Percentiles rank a stretch among this genome's conserved stretches.
phyloP scores from a whole-genome alignment of 2,888 invertebrate genomes.

The Chesias legatella region DNA sequence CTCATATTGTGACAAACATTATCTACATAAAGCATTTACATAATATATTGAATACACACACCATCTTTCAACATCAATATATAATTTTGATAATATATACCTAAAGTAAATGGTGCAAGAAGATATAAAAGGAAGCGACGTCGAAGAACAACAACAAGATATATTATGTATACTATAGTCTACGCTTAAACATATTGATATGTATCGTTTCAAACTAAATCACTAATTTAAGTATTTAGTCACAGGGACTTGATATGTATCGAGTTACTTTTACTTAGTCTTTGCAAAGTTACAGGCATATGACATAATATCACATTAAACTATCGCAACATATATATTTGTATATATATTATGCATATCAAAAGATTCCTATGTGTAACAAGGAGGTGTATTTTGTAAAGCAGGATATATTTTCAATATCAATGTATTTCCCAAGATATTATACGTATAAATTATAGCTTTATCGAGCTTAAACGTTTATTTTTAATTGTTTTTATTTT shows the following conservation, averaged over 20 bases:
- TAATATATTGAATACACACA: slow-evolving; percentile 6
- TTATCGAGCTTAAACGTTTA: too few relatives aligned
- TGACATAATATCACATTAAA: slow-evolving; percentile 33
- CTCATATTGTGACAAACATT: background rate
- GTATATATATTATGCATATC: slow-evolving; percentile 29
- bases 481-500: too few relatives aligned
- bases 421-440: slow-evolving; percentile 29
- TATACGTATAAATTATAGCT: slow-evolving; percentile 23
- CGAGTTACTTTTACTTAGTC: slow-evolving; percentile 39
- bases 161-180: slow-evolving; percentile 59
- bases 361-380: too few relatives aligned
- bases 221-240: slow-evolving; percentile 42
- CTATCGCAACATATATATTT: slow-evolving; percentile 25
- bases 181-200: slow-evolving; percentile 58
- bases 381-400: slow-evolving; percentile 2
- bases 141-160: slow-evolving; percentile 75
- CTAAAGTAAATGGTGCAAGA: slow-evolving; percentile 9
- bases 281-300: slow-evolving; percentile 38
- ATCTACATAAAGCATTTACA: background rate
- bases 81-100: too few relatives aligned
- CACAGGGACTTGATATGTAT: slow-evolving; percentile 55
- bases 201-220: slow-evolving; percentile 43
- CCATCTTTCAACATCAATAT: too few relatives aligned
- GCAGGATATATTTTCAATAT: slow-evolving; percentile 9
- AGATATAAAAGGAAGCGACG: slow-evolving; percentile 48